Evolutionary conservation across 2,113 vertebrate genomes (phyloP), one percentile per base, ranked within the genome.

Genomic region (Cromileptes altivelis): DNA sequence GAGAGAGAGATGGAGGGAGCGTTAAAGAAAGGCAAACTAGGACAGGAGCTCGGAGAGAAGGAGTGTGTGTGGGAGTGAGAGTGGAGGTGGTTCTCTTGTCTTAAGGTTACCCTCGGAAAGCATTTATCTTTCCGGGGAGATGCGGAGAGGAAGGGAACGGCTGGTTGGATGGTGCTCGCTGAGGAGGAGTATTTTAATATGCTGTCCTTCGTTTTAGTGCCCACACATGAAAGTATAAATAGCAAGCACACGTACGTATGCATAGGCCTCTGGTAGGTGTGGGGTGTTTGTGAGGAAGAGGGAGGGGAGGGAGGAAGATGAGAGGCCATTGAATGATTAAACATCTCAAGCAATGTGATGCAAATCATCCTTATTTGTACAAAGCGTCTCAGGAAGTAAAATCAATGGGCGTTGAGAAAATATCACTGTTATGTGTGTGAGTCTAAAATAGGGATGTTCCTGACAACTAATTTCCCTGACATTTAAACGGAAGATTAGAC

Each of bases 21-120:
- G 84, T 55, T 83, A 87, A 70, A 65, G 67, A 80, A 78, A 82
- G 85, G 88, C 81, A 85, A 93, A 89, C 62, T 86, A 87, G 91
- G 92, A 89, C 88, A 88, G 80, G 74, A 89, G 87, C 80, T 30
- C 74, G 0, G 85, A 87, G 88, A 80, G 78, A 81, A 78, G 62
- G 61, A 50, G 85, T 45, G 58, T 40, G 89, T 42, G 92, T 92
- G 88, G 90, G 94, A 81, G 91, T 67, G 69, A 73, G 83, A 49
- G 90, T 89, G 94, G 92, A 94, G 94, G 92, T 89, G 93, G 91
- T 91, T 92, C 91, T 88, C 90, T 93, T 89, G 90, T 94, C 85
- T 94, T 89, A 88, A 94, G 90, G 91, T 94, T 91, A 88, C 86
- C 81, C 92, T 87, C 90, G 70, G 85, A 91, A 94, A 90, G 88